These are phyloP conservation scores for Patella depressa DNA, from an alignment of 2,888 invertebrate species.

Conservation along the genomic window DNA sequence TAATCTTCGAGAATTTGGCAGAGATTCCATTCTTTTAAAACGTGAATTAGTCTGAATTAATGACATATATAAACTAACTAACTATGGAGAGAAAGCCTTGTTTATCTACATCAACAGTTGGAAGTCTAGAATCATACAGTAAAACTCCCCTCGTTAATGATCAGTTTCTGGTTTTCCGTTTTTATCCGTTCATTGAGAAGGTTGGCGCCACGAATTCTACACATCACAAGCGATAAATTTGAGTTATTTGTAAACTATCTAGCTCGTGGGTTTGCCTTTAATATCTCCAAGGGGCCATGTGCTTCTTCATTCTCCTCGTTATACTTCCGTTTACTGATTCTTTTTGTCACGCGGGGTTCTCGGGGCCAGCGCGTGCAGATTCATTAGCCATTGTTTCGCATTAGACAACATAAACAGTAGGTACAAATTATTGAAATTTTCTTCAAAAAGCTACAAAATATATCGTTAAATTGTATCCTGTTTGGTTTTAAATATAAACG, in stretches of 20 bases:
- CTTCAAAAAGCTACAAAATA: background rate
- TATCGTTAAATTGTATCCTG: background rate
- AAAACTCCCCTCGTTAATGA: background rate
- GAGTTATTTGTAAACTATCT: constrained; percentile 17
- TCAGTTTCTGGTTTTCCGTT: background rate
- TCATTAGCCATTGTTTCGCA: no score
- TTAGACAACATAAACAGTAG: no score
- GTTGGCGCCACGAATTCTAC: constrained; percentile 14
- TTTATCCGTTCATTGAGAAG: constrained; percentile 6
- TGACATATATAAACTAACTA: no score
- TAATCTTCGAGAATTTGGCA: no score
- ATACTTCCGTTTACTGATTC: constrained; percentile 3
- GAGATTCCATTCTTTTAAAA: no score
- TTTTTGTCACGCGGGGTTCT: background rate
- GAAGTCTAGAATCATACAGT: background rate
- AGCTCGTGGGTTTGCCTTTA: background rate
- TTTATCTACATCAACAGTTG: no score
- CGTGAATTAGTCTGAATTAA: no score
- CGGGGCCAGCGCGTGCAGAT: no score
- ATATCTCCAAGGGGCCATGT: constrained; percentile 1
- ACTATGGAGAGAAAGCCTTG: no score
- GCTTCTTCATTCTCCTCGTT: background rate
- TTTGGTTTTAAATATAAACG: background rate
- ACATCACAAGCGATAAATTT: constrained; percentile 15
- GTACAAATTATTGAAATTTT: background rate